phyloP scores from a whole-genome alignment of 2,797 vertebrate genomes.

The Lerista edwardsae region DNA sequence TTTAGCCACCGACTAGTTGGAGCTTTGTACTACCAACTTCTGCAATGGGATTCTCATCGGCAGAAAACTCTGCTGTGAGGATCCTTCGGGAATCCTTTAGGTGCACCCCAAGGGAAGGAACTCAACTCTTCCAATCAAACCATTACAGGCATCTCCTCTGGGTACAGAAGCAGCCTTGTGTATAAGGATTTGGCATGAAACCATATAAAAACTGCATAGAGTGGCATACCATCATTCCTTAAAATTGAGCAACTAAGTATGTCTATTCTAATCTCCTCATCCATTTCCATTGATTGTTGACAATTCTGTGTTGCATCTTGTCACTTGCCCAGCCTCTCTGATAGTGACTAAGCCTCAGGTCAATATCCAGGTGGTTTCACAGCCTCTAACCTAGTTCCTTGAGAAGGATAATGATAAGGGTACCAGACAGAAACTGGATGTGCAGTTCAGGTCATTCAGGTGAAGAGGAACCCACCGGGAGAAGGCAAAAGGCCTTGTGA shows the following conservation, averaged over 20 bases:
- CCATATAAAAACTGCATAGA: not conserved
- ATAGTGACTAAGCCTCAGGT: too few species aligned
- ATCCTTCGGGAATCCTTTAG: not conserved
- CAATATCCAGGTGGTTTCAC: not conserved
- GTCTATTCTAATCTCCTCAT: not conserved
- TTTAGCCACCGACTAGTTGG: not conserved
- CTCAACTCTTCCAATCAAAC: not conserved
- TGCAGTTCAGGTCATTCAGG: not conserved
- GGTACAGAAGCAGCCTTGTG: not conserved
- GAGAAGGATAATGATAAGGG: not conserved
- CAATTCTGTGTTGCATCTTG: not conserved
- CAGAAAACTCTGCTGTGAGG: too few species aligned
- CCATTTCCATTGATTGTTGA: not conserved
- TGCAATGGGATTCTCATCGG: not conserved
- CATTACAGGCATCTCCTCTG: not conserved
- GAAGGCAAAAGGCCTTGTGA: not conserved
- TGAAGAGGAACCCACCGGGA: not conserved
- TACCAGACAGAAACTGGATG: not conserved
- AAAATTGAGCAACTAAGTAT: not conserved
- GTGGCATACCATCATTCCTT: not conserved
- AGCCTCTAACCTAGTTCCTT: not conserved
- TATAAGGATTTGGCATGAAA: not conserved
- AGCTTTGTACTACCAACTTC: not conserved
- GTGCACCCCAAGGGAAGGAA: not conserved
- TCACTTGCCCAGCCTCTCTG: not conserved